phyloP scores from a whole-genome alignment of 2,888 invertebrate genomes.

The Leptinotarsa rubiginosa region DNA sequence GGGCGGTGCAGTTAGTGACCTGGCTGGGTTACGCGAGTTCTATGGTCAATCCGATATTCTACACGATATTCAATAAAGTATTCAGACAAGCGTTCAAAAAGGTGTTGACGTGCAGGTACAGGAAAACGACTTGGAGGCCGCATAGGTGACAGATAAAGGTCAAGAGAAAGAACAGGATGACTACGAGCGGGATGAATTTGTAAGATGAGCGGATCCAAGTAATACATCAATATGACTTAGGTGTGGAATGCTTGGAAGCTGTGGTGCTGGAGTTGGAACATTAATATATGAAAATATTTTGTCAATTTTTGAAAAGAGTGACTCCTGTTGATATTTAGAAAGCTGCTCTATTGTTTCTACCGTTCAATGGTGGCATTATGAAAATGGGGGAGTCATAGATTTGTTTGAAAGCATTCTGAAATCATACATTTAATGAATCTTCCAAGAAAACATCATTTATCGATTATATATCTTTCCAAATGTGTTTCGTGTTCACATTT shows the following conservation, averaged over 20 bases:
- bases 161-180: conserved; percentile 36
- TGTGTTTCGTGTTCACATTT: neutral
- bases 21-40: conserved; percentile 96
- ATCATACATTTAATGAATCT: neutral
- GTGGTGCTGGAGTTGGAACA: neutral
- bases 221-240: neutral
- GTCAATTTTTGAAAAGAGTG: neutral
- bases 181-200: conserved; percentile 38
- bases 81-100: conserved; percentile 92
- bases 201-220: neutral
- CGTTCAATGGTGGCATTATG: too few relatives aligned
- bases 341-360: too few relatives aligned
- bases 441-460: neutral
- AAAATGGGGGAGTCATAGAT: neutral
- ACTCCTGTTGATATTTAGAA: neutral
- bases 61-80: conserved; percentile 94
- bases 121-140: conserved; percentile 69
- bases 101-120: conserved; percentile 79
- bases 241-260: neutral
- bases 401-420: neutral
- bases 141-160: conserved; percentile 66
- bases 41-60: conserved; percentile 95
- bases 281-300: neutral
- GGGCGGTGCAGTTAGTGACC: conserved; percentile 87
- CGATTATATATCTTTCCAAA: neutral